Base-by-base conservation (phyloP, 2,888 invertebrate genomes). In the Palloptera scutellata region DNA sequence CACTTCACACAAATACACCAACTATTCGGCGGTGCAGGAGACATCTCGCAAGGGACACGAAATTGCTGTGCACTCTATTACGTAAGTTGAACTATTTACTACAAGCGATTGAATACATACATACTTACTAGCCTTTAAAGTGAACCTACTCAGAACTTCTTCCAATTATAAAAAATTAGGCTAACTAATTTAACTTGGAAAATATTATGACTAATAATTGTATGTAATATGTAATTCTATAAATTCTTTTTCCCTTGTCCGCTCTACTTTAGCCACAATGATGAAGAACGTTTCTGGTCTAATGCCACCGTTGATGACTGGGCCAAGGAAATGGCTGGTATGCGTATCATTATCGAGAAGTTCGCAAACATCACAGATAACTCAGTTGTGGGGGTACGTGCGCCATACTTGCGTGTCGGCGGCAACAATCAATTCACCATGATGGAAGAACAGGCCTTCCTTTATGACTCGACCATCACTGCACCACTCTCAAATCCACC, bases 361-460 rank as follows among this genome's bases (percentile, higher is more conserved):
- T 96, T 89, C 86, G 91, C 95, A 68, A 95, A 96, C 85, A 88
- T 96, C 73, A 92, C 94, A 1, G 95, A 96, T 83, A 94, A 95
- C 86, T 94, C 94, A 74, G 94, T 96, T 17, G 95, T 96, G 4
- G 96, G 96, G 54, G 93, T 96, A 6, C 91, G 96, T 67, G 94
- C 95, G 6, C 96, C 96, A 0, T 96, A 95, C 82, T 87, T 96
- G 68, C 89, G 96, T 63, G 95, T 96, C 8, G 97, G 97, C 70
- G 97, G 97, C 60, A 96, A 97, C 88, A 95, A 95, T 84, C 96
- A 96, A 86, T 97, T 97, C 86, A 94, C 95, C 77, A 97, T 97
- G 96, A 96, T 97, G 96, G 93, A 95, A 85, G 95, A 96, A 84
- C 94, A 96, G 83, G 94, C 94, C 12, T 97, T 97, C 89, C 87